Evolutionary conservation across 2,888 invertebrate genomes (phyloP).

Genomic region (Opisthograptis luteolata): DNA sequence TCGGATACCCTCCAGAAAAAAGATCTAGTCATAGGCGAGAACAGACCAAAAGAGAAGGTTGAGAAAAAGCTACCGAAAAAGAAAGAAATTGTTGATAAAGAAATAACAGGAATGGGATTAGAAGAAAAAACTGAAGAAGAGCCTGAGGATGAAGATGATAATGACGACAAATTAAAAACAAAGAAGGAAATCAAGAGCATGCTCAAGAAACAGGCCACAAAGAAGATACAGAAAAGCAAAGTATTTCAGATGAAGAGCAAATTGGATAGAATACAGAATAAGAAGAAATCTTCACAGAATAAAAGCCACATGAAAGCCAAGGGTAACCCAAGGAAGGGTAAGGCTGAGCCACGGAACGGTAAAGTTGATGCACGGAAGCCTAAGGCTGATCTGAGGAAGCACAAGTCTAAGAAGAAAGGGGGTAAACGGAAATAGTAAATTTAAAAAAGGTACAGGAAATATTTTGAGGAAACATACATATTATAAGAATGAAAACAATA

Average conservation of each 20-base stretch:
- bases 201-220: slow-evolving; percentile 88
- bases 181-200: slow-evolving; percentile 89
- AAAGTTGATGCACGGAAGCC: slow-evolving; percentile 32
- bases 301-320: slow-evolving; percentile 56
- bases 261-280: slow-evolving; percentile 88
- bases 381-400: slow-evolving; percentile 46
- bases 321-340: slow-evolving; percentile 45
- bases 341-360: slow-evolving; percentile 46
- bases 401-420: slow-evolving; percentile 41
- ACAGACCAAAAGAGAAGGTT: slow-evolving; percentile 75
- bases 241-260: slow-evolving; percentile 90
- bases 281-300: slow-evolving; percentile 85
- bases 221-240: slow-evolving; percentile 90
- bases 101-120: slow-evolving; percentile 69
- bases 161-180: slow-evolving; percentile 66
- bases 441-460: not conserved
- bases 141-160: slow-evolving; percentile 53
- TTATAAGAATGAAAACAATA: slow-evolving; percentile 62
- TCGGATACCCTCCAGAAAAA: slow-evolving; percentile 88
- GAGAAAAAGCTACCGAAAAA: slow-evolving; percentile 40
- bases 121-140: slow-evolving; percentile 59
- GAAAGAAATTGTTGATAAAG: slow-evolving; percentile 45
- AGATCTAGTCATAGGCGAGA: slow-evolving; percentile 89
- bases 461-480: too few relatives aligned
- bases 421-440: slow-evolving; percentile 68